phyloP scores from a whole-genome alignment of 2,888 invertebrate genomes.

The Rhabditophanes sp. region DNA sequence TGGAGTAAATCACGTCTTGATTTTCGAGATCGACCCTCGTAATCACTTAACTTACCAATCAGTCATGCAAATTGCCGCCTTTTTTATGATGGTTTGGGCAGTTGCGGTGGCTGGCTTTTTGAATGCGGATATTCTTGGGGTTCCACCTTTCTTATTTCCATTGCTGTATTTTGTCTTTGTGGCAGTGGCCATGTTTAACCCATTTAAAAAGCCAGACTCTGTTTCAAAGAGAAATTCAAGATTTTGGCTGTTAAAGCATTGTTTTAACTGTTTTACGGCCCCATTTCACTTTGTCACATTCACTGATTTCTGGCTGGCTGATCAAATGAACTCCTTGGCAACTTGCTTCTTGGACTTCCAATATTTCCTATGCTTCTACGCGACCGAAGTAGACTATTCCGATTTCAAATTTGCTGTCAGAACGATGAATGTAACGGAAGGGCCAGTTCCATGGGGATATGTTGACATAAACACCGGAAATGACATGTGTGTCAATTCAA shows the following conservation, averaged over 20 bases:
- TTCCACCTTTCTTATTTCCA: constrained; percentile 82
- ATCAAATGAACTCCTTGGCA: constrained; percentile 63
- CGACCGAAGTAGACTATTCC: constrained; percentile 46
- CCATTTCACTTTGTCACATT: constrained; percentile 50
- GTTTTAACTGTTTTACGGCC: constrained; percentile 44
- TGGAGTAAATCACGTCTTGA: constrained; percentile 51
- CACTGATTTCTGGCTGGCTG: constrained; percentile 52
- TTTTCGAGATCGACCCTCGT: constrained; percentile 51
- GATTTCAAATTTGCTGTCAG: constrained; percentile 17
- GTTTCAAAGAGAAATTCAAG: constrained; percentile 50
- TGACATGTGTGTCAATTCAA: constrained; percentile 53
- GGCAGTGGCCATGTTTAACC: constrained; percentile 70
- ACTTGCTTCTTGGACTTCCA: constrained; percentile 81
- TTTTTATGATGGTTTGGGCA: constrained; percentile 45
- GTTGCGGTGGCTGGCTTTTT: constrained; percentile 56
- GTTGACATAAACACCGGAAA: constrained; percentile 39
- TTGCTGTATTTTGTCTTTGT: constrained; percentile 63
- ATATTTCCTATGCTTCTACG: constrained; percentile 78
- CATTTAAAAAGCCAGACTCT: constrained; percentile 72
- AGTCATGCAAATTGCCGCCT: constrained; percentile 48
- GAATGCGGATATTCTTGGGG: constrained; percentile 63
- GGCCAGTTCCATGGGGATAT: constrained; percentile 37
- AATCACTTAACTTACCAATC: constrained; percentile 50
- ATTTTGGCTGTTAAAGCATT: constrained; percentile 40
- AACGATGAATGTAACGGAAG: constrained; percentile 33